Conservation (phyloP, 2,888 invertebrate species). For the Drosophila neutralis region DNA sequence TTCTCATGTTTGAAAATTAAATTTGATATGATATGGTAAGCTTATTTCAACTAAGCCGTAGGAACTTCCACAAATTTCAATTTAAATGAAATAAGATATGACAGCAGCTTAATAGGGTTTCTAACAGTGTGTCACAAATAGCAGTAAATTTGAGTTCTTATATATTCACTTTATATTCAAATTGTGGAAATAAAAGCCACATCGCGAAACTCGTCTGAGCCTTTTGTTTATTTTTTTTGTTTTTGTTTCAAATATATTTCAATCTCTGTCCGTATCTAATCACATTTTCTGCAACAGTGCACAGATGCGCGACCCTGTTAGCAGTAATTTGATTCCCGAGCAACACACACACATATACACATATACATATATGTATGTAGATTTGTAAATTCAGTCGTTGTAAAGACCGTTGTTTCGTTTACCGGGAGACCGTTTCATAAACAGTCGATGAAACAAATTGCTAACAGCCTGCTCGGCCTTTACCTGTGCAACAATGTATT, state of each 20-base stretch:
- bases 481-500: constrained; percentile 22
- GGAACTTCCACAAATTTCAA: not conserved
- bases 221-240: not conserved
- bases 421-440: constrained; percentile 27
- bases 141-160: no score
- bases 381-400: constrained; percentile 16
- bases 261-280: constrained; percentile 24
- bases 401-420: constrained; percentile 43
- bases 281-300: constrained; percentile 39
- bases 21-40: not conserved
- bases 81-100: not conserved
- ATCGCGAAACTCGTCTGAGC: not conserved
- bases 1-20: not conserved
- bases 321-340: constrained; percentile 37
- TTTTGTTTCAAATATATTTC: constrained; percentile 6
- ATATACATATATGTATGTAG: not conserved
- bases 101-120: not conserved
- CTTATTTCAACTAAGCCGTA: not conserved
- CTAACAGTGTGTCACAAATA: constrained; percentile 1
- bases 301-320: constrained; percentile 18
- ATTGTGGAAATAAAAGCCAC: not conserved
- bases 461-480: constrained; percentile 25
- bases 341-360: not conserved
- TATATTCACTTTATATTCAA: constrained; percentile 2
- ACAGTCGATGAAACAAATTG: constrained; percentile 43